A percentile compares a stretch with the other conserved stretches of the same genome.
phyloP scores from a whole-genome alignment of 2,113 vertebrate genomes.

The Regulus satrapa region DNA sequence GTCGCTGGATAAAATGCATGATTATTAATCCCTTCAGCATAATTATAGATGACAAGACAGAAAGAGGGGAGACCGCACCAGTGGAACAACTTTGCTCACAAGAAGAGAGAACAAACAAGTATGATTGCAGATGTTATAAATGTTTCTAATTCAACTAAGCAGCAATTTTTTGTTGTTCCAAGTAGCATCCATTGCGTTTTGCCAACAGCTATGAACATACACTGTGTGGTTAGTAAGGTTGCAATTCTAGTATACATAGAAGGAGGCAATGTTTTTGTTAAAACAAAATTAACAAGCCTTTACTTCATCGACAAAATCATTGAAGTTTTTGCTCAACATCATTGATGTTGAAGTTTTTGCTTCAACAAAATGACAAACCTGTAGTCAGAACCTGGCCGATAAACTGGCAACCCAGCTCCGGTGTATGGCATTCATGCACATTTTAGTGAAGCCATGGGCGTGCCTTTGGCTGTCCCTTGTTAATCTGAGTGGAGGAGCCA shows the following conservation, averaged over 20 bases:
- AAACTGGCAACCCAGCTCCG: not conserved
- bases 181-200: not conserved
- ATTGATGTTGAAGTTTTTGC: too few species aligned
- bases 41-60: not conserved
- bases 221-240: not conserved
- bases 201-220: not conserved
- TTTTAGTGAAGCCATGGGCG: not conserved
- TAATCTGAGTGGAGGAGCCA: not conserved
- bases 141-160: not conserved
- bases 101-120: not conserved
- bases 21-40: not conserved
- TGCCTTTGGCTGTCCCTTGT: not conserved
- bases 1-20: not conserved
- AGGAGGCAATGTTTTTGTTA: not conserved
- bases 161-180: not conserved
- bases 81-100: not conserved
- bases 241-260: not conserved
- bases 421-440: accelerated
- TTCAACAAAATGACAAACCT: not conserved
- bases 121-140: not conserved
- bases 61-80: not conserved
- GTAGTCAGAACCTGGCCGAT: not conserved
- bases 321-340: too few species aligned
- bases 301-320: not conserved
- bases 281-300: not conserved